A percentile compares a stretch with the other conserved stretches of the same genome.
phyloP scores from a whole-genome alignment of 2,113 vertebrate genomes.

The Rhodinocichla rosea region DNA sequence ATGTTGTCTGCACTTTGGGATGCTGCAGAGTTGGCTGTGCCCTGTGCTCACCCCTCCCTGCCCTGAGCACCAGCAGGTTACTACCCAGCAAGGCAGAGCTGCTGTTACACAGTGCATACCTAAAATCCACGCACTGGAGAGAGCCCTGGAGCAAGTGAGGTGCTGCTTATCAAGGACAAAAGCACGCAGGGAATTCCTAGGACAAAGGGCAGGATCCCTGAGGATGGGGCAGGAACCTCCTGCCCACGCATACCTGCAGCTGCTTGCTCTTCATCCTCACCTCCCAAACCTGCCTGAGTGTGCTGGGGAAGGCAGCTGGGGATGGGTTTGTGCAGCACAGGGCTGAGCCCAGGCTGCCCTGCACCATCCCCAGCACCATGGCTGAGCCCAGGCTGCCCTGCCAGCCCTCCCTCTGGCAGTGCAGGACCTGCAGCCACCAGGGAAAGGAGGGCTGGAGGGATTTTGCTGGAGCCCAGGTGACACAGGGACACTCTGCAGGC shows the following conservation, averaged over 20 bases:
- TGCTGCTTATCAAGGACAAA: background rate
- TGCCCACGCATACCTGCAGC: conserved; percentile 19
- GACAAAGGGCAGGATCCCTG: background rate
- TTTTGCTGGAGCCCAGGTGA: too few relatives aligned
- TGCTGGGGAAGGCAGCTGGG: background rate
- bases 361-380: background rate
- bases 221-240: background rate
- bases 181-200: background rate
- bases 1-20: rapidly evolving
- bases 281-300: background rate
- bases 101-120: background rate
- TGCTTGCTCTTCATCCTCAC: background rate
- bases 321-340: background rate
- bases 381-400: rapidly evolving
- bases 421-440: rapidly evolving
- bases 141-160: background rate
- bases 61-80: rapidly evolving
- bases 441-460: background rate
- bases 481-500: background rate
- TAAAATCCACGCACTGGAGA: background rate
- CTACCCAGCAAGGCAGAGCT: background rate
- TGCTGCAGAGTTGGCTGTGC: background rate
- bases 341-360: rapidly evolving
- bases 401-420: background rate
- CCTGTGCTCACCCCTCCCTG: background rate